phyloP scores from a whole-genome alignment of 2,888 invertebrate genomes.

The Notodonta dromedarius region DNA sequence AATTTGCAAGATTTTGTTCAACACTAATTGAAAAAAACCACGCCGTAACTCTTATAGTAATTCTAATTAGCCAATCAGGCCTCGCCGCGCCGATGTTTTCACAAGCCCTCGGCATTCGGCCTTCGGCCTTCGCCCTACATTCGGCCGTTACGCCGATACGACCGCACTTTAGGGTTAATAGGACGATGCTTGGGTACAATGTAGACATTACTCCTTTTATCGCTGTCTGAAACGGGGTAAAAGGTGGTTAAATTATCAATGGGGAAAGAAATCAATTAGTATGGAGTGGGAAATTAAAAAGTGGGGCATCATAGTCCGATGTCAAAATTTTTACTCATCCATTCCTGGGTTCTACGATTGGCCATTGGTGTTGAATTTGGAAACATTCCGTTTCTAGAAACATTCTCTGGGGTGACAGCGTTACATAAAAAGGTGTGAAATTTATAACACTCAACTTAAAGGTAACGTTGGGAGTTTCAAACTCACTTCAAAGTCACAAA shows the following conservation, averaged over 20 bases:
- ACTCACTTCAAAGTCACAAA: conserved; percentile 16
- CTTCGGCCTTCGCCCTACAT: neutral
- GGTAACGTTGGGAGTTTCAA: conserved; percentile 11
- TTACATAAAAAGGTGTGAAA: neutral
- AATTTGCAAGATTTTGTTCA: neutral
- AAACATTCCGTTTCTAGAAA: neutral
- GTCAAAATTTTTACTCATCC: no score
- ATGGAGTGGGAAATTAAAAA: neutral
- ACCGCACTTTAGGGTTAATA: conserved; percentile 4
- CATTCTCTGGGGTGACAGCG: neutral
- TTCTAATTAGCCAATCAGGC: neutral
- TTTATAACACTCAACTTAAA: neutral
- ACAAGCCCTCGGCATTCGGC: neutral
- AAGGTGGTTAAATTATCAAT: neutral
- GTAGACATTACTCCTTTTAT: neutral
- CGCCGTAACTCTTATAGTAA: neutral
- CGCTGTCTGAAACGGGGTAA: neutral
- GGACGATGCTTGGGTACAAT: neutral
- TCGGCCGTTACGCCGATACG: neutral
- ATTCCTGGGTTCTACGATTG: neutral
- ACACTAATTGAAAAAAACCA: neutral
- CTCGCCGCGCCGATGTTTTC: neutral
- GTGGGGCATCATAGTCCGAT: no score
- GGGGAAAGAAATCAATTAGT: neutral
- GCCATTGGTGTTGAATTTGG: neutral